A percentile compares a stretch with the other conserved stretches of the same genome.
Evolutionary conservation across 2,797 vertebrate species (phyloP).

Genomic region (Columba guinea): DNA sequence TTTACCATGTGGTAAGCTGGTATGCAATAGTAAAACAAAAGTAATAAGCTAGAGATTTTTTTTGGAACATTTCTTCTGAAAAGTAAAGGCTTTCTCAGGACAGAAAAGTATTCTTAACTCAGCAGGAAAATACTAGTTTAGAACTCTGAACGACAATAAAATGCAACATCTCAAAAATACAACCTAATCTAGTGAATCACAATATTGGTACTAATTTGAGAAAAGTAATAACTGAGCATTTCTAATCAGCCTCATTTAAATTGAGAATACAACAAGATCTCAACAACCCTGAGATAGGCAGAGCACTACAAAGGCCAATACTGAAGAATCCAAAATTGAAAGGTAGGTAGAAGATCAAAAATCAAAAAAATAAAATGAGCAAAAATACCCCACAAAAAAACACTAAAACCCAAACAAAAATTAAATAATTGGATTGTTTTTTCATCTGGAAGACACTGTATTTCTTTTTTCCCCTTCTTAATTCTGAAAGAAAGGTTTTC

Average conservation of each 20-base stretch:
- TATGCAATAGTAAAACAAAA: not conserved
- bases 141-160: not conserved
- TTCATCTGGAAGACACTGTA: not conserved
- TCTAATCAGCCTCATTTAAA: not conserved
- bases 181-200: not conserved
- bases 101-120: not conserved
- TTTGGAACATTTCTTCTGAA: accelerated
- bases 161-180: not conserved
- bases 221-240: not conserved
- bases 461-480: not conserved
- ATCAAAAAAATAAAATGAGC: not conserved
- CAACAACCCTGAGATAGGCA: not conserved
- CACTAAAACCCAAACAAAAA: not conserved
- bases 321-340: not conserved
- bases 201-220: not conserved
- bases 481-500: not conserved
- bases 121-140: not conserved
- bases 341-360: not conserved
- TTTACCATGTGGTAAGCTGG: not conserved
- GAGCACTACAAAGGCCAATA: not conserved
- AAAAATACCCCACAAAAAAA: not conserved
- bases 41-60: not conserved
- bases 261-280: not conserved
- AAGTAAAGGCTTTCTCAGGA: not conserved
- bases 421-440: not conserved